Conservation (phyloP, 2,113 vertebrate species). For the Brachionichthys hirsutus region DNA sequence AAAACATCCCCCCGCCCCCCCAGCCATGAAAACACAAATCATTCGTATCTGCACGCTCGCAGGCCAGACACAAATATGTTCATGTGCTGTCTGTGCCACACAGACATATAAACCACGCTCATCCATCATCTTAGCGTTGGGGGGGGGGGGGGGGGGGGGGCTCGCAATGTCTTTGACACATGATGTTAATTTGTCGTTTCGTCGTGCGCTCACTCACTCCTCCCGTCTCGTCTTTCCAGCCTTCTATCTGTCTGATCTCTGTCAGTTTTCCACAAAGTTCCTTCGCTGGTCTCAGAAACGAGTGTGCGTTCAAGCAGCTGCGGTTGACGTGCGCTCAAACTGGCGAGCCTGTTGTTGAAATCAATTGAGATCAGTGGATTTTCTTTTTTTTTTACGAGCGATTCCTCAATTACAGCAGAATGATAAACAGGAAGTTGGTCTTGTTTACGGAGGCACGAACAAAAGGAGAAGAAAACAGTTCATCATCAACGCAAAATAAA, state of each 20-base stretch:
- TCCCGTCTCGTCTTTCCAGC: neutral
- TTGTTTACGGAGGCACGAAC: no score
- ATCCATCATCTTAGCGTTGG: slow-evolving; percentile 75
- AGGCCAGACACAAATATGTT: slow-evolving; percentile 26
- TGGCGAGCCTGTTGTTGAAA: no score
- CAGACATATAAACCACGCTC: slow-evolving; percentile 56
- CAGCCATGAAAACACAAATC: slow-evolving; percentile 33
- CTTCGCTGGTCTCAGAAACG: neutral
- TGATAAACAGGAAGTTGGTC: no score
- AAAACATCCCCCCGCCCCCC: neutral
- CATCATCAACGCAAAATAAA: no score
- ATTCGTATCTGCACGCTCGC: slow-evolving; percentile 36
- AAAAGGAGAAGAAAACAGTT: no score
- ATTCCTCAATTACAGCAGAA: no score
- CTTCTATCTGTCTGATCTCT: no score
- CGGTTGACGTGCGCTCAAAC: no score
- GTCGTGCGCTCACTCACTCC: neutral
- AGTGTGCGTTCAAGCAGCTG: neutral
- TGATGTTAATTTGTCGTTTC: slow-evolving; percentile 61
- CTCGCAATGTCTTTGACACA: slow-evolving; percentile 62
- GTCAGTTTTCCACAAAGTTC: slow-evolving; percentile 22
- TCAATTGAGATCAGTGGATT: no score
- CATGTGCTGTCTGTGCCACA: neutral
- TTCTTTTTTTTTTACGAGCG: no score
- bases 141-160: no score